These are phyloP conservation scores for Centropyge bicolor DNA, from an alignment of 2,797 vertebrate genomes.

Conservation along the genomic window DNA sequence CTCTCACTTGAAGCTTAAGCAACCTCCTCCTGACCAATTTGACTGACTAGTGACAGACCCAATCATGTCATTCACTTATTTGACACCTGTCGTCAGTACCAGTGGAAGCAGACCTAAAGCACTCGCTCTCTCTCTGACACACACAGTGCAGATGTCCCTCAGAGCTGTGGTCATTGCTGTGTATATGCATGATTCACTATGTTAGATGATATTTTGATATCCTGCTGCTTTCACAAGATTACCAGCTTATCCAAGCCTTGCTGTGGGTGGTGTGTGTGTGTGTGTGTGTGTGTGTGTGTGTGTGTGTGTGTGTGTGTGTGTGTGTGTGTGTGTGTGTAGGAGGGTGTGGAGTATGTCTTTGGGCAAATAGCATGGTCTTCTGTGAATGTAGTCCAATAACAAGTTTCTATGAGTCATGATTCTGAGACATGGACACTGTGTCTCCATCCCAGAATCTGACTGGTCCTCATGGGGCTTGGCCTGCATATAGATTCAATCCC, in stretches of 20 bases:
- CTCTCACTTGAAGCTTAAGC: constrained; percentile 14
- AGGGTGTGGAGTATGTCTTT: constrained; percentile 30
- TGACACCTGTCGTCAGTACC: constrained; percentile 15
- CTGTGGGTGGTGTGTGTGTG: constrained; percentile 37
- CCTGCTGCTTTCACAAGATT: constrained; percentile 64
- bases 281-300: constrained; percentile 12
- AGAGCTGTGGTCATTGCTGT: constrained; percentile 54
- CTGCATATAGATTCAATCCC: background rate
- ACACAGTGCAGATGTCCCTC: constrained; percentile 11
- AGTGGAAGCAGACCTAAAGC: constrained; percentile 1
- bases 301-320: constrained; percentile 7
- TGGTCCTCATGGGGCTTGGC: background rate
- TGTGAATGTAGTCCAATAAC: constrained; percentile 36
- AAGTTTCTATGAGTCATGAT: constrained; percentile 40
- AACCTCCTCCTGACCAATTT: constrained; percentile 23
- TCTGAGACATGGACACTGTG: constrained; percentile 25
- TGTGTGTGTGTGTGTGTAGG: constrained; percentile 7
- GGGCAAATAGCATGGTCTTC: constrained; percentile 20
- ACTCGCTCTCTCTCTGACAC: background rate
- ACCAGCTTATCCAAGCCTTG: constrained; percentile 37
- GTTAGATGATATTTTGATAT: constrained; percentile 63
- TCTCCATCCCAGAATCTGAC: background rate
- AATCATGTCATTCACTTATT: constrained; percentile 19
- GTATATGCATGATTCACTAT: constrained; percentile 56
- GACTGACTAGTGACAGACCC: constrained; percentile 23